phyloP scores from a whole-genome alignment of 2,888 invertebrate genomes.

The Tuberolachnus salignus region DNA sequence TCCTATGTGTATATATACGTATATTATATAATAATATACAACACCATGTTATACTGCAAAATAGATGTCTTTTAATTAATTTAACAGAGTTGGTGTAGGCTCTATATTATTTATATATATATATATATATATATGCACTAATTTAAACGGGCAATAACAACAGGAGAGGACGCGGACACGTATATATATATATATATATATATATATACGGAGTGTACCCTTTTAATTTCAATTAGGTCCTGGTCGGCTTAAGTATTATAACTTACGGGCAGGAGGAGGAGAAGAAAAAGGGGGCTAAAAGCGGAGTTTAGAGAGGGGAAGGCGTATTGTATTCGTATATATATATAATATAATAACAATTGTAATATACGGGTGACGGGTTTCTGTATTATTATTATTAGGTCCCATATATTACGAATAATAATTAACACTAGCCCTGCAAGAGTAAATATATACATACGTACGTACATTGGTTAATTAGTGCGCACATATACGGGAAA shows the following conservation, averaged over 20 bases:
- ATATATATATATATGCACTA: constrained; percentile 10
- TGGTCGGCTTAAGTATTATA: constrained; percentile 32
- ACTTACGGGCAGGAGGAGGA: constrained; percentile 35
- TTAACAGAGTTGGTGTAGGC: constrained; percentile 37
- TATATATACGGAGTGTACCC: constrained; percentile 15
- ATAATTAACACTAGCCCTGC: constrained; percentile 49
- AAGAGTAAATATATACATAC: neutral
- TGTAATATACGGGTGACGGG: constrained; percentile 53
- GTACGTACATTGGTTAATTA: constrained; percentile 44
- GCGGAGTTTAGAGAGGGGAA: constrained; percentile 33
- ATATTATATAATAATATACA: too few species aligned
- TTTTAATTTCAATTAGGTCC: constrained; percentile 51
- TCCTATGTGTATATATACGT: too few species aligned
- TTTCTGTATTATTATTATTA: constrained; percentile 33
- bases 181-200: neutral
- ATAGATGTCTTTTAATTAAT: constrained; percentile 52
- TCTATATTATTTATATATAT: neutral
- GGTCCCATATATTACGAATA: constrained; percentile 47
- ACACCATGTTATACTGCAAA: constrained; percentile 25
- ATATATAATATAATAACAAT: constrained; percentile 12
- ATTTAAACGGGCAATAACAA: constrained; percentile 42
- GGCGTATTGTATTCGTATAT: constrained; percentile 35
- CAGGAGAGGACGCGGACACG: neutral
- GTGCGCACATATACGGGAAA: constrained; percentile 39
- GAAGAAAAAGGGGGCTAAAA: constrained; percentile 30